Conservation (phyloP, 2,113 vertebrate species). For the Argyrosomus japonicus region DNA sequence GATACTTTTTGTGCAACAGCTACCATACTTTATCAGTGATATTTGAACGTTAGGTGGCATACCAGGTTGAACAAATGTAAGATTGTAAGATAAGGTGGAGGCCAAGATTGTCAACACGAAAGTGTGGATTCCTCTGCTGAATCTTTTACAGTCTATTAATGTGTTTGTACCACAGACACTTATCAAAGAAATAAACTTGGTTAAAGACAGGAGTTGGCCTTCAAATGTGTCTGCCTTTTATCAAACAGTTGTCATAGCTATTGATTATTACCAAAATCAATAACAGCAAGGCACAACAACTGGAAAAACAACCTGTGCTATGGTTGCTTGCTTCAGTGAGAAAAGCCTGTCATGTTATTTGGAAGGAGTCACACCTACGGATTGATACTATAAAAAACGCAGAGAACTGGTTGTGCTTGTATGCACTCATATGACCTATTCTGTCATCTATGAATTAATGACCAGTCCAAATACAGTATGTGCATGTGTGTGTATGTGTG, state of each 20-base stretch:
- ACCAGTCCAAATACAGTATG: constrained; percentile 27
- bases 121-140: background rate
- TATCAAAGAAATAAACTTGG: background rate
- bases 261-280: no score
- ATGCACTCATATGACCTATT: background rate
- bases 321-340: background rate
- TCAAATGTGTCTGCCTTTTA: no score
- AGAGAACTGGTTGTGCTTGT: background rate
- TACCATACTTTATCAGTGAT: background rate
- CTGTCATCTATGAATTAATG: constrained; percentile 1
- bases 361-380: background rate
- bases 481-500: background rate
- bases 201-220: background rate
- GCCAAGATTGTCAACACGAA: background rate
- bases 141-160: background rate
- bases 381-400: no score
- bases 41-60: background rate
- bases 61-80: background rate
- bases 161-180: background rate
- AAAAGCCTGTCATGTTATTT: background rate
- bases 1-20: background rate
- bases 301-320: no score
- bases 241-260: no score
- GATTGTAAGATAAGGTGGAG: background rate
- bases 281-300: no score